Evolutionary conservation across 2,888 invertebrate species (phyloP), one percentile per base, ranked within the genome.

Genomic region (Hartigia nigra): DNA sequence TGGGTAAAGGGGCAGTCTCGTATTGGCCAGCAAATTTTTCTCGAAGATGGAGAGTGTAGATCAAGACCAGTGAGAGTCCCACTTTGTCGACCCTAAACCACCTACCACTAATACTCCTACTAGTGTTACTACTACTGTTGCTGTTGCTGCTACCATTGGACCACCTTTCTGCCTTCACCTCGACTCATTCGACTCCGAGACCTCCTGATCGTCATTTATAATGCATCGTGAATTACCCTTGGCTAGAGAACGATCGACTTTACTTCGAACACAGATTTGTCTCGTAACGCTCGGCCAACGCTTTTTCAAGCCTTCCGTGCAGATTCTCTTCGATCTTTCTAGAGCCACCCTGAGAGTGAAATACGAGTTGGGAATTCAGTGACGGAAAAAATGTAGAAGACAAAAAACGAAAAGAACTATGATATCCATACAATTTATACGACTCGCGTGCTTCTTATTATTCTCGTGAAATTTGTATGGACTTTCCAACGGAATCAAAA

Each of bases 1-100:
- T 34, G 32, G 32, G 32, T 34, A 72, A 34, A 31, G 14, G 72
- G 31, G 23, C 72, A 12, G 31, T 12, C 34, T 72, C 72, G 31
- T 34, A 72, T 72, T 14, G 72, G 34, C 34, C 31, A 34, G 82
- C 81, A 84, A 84, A 88, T 88, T 86, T 87, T 87, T 87, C 86
- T 81, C 76, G 75, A 80, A 83, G 85, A 88, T 85, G 82, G 87
- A 79, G 83, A 82, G 81, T 82, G 83, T 86, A 86, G 86, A 87
- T 88, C 87, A 87, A 83, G 81, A 55, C 55, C 23, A 55, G 78
- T 75, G 79, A 81, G 82, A 84, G 84, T 83, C 79, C 82, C 82
- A 85, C 86, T 87, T 87, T 86, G 85, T 86, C 83, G 83, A 81
- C 75, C 77, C 74, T n/a, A 12, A 12, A 78, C 76, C 69, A 75